Conservation (phyloP, 2,888 invertebrate genomes). For the Thecocarcelia acutangulata region DNA sequence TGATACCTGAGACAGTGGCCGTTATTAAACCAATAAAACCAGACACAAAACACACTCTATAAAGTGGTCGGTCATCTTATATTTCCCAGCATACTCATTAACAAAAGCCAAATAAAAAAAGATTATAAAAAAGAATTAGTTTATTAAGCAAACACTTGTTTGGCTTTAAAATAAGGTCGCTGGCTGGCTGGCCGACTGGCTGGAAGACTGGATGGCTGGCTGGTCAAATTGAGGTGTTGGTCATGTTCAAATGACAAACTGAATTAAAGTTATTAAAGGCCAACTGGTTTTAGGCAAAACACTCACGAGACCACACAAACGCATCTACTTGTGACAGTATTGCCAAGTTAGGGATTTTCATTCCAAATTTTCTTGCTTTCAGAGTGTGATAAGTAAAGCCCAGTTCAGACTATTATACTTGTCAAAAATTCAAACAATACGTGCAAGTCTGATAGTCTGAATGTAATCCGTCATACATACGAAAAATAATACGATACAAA, state of each 20-base stretch:
- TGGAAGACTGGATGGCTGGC: too few species aligned
- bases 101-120: slow-evolving; percentile 10
- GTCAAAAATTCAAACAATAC: too few species aligned
- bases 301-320: slow-evolving; percentile 8
- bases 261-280: slow-evolving; percentile 55
- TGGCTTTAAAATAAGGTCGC: slow-evolving; percentile 52
- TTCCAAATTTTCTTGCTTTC: too few species aligned
- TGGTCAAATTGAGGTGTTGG: slow-evolving; percentile 29
- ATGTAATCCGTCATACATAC: too few species aligned
- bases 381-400: too few species aligned
- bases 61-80: slow-evolving; percentile 50
- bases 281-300: slow-evolving; percentile 38
- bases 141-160: slow-evolving; percentile 62
- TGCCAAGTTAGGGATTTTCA: too few species aligned
- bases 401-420: too few species aligned
- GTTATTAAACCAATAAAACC: slow-evolving; percentile 53
- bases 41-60: slow-evolving; percentile 29
- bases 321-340: neutral
- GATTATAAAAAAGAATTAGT: slow-evolving; percentile 37
- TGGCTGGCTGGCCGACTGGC: too few species aligned
- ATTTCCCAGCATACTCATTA: slow-evolving; percentile 39
- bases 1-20: slow-evolving; percentile 44
- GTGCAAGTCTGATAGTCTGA: too few species aligned
- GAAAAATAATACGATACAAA: too few species aligned
- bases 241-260: slow-evolving; percentile 62